Evolutionary conservation across 2,113 vertebrate genomes (phyloP).

Genomic region (Phyllopteryx taeniolatus): DNA sequence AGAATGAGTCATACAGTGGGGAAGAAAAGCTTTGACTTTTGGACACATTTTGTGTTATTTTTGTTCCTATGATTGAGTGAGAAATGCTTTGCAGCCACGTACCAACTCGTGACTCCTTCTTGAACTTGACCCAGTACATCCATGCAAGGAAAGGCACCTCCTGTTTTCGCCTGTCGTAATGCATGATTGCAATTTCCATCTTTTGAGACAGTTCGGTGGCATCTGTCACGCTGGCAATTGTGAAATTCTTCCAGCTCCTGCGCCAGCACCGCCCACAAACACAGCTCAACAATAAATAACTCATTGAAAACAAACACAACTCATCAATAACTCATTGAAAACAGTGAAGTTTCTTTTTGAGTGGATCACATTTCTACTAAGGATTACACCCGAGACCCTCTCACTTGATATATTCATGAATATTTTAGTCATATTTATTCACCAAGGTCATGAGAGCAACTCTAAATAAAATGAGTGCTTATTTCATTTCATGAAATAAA

Average conservation of each 20-base stretch:
- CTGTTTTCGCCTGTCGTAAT: slow-evolving; percentile 31
- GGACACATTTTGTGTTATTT: slow-evolving; percentile 44
- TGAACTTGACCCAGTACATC: slow-evolving; percentile 44
- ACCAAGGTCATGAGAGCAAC: neutral
- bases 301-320: slow-evolving; percentile 39
- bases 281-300: slow-evolving; percentile 61
- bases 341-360: slow-evolving; percentile 21
- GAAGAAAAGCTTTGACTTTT: slow-evolving; percentile 31
- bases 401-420: slow-evolving; percentile 1
- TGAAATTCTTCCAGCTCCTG: slow-evolving; percentile 58
- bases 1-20: slow-evolving; percentile 46
- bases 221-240: slow-evolving; percentile 25
- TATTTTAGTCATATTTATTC: slow-evolving; percentile 6
- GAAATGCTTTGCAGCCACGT: slow-evolving; percentile 19
- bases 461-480: neutral
- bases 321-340: slow-evolving; percentile 61
- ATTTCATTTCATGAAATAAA: neutral
- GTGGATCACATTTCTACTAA: slow-evolving; percentile 22
- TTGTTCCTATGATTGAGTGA: slow-evolving; percentile 11
- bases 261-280: slow-evolving; percentile 15
- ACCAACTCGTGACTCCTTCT: slow-evolving; percentile 48
- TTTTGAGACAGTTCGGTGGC: slow-evolving; percentile 27
- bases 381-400: slow-evolving; percentile 5
- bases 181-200: slow-evolving; percentile 38
- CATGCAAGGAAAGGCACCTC: slow-evolving; percentile 38